Conservation (phyloP, 2,888 invertebrate species). For the Arrhopalites spinosus region DNA sequence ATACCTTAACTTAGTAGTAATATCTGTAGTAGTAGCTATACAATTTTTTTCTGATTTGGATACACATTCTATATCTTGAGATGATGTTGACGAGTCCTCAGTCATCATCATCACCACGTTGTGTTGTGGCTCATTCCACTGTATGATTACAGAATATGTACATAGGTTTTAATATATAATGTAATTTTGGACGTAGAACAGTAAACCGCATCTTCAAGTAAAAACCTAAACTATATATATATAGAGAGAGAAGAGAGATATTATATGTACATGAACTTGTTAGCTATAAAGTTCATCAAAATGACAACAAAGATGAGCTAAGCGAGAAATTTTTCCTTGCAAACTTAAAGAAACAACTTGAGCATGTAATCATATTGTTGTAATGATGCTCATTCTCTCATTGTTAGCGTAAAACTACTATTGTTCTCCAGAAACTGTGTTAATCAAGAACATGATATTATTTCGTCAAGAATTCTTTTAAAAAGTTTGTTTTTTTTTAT, state of each 20-base stretch:
- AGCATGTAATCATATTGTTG: slow-evolving; percentile 3
- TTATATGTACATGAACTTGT: too few species aligned
- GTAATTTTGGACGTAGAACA: not conserved
- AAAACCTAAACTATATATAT: too few species aligned
- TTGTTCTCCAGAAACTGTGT: not conserved
- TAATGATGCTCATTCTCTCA: slow-evolving; percentile 5
- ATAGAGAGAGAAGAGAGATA: too few species aligned
- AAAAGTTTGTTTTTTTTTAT: too few species aligned
- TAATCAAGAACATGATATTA: not conserved
- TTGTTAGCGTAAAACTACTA: not conserved
- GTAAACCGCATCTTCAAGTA: slow-evolving; percentile 14
- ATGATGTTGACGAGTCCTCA: not conserved
- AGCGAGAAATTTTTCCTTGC: not conserved
- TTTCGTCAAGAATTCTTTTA: too few species aligned
- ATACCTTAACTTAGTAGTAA: too few species aligned
- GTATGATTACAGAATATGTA: slow-evolving; percentile 6
- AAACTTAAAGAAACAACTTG: not conserved
- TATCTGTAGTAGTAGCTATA: too few species aligned
- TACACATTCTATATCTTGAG: not conserved
- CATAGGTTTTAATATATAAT: not conserved
- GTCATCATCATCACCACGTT: slow-evolving; percentile 7
- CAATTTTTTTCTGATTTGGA: not conserved
- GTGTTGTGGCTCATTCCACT: slow-evolving; percentile 17
- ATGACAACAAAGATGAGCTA: not conserved
- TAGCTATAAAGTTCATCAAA: not conserved